phyloP scores from a whole-genome alignment of 2,797 vertebrate species.

The Emydoidea blandingii region DNA sequence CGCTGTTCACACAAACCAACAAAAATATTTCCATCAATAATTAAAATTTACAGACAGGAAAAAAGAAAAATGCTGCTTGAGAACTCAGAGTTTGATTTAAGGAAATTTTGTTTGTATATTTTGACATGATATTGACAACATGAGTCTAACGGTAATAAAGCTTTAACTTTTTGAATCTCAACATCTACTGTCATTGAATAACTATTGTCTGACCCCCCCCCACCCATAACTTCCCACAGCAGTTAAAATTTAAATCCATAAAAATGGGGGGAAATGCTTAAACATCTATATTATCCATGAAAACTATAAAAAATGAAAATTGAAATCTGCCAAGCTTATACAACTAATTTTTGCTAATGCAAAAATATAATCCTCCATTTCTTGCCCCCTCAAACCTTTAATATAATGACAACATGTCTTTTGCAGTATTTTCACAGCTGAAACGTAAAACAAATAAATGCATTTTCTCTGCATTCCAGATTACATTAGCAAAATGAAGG shows the following conservation, averaged over 20 bases:
- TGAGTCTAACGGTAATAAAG: background rate
- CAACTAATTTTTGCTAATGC: constrained; percentile 15
- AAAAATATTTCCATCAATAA: background rate
- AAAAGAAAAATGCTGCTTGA: background rate
- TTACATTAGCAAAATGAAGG: constrained; percentile 68
- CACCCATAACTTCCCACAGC: background rate
- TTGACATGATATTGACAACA: background rate
- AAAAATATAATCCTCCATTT: constrained; percentile 17
- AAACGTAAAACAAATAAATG: constrained; percentile 72
- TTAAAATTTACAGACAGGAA: background rate
- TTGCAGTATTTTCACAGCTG: constrained; percentile 69
- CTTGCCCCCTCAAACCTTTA: constrained; percentile 25
- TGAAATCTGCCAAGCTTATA: background rate
- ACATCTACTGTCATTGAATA: background rate
- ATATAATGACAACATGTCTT: constrained; percentile 42
- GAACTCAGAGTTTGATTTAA: background rate
- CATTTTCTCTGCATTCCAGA: constrained; percentile 63
- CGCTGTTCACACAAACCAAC: background rate
- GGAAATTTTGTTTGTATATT: background rate
- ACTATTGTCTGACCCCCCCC: background rate
- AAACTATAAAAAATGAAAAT: background rate
- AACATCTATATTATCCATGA: background rate
- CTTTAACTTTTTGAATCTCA: background rate
- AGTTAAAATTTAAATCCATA: background rate
- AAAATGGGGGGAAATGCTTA: background rate